Evolutionary conservation across 2,113 vertebrate species (phyloP).

Genomic region (Thoracochromis brauschi): DNA sequence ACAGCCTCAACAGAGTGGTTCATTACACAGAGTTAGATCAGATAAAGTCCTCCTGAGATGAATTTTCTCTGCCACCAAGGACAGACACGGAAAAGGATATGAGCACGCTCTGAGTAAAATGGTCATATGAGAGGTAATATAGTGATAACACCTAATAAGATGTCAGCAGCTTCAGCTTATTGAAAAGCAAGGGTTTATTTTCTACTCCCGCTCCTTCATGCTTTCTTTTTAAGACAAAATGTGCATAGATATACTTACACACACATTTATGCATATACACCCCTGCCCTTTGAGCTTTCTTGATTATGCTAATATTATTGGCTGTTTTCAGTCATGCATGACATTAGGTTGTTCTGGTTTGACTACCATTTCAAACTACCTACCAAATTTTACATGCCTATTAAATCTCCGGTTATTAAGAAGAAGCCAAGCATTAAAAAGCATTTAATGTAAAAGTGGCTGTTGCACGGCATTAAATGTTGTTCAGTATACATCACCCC

Average conservation of each 20-base stretch:
- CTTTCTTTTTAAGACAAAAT: not conserved
- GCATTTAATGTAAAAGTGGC: not conserved
- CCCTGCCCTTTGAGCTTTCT: constrained; percentile 29
- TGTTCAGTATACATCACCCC: not conserved
- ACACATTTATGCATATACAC: not conserved
- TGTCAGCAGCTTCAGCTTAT: constrained; percentile 17
- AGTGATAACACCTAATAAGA: constrained; percentile 32
- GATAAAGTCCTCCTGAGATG: constrained; percentile 42
- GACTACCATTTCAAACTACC: constrained; percentile 18
- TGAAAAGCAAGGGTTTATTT: not conserved
- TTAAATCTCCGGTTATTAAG: constrained; percentile 40
- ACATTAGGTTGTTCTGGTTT: constrained; percentile 40
- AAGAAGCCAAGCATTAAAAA: constrained; percentile 55
- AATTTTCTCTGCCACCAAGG: constrained; percentile 15
- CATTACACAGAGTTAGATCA: constrained; percentile 48
- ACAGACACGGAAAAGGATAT: not conserved
- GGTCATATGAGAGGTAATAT: constrained; percentile 11
- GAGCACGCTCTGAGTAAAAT: not conserved
- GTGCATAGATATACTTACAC: not conserved
- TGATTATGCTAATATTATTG: constrained; percentile 41
- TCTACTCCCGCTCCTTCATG: not conserved
- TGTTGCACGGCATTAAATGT: not conserved
- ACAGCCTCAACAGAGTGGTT: constrained; percentile 25
- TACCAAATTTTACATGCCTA: constrained; percentile 22
- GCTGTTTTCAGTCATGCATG: constrained; percentile 46